Conservation (phyloP, 2,797 vertebrate species). For the Bovichtus diacanthus region DNA sequence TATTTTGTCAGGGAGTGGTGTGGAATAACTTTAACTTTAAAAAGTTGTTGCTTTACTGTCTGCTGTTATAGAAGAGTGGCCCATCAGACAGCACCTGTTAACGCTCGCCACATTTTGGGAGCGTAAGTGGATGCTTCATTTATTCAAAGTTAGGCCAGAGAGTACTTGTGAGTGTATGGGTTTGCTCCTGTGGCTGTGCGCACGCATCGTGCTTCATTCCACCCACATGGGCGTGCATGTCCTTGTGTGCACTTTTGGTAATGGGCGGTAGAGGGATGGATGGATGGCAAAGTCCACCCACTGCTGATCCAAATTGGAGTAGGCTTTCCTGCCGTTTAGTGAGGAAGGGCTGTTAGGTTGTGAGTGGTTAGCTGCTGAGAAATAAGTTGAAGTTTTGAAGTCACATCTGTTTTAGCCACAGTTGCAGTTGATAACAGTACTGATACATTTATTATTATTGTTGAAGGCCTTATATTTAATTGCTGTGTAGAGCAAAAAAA, state of each 20-base stretch:
- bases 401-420: constrained; percentile 5
- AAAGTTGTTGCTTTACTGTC: constrained; percentile 25
- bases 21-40: constrained; percentile 28
- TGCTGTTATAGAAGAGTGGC: constrained; percentile 6
- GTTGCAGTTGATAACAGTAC: background rate
- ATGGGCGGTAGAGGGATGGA: constrained; percentile 24
- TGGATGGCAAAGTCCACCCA: constrained; percentile 59
- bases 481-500: background rate
- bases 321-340: constrained; percentile 18
- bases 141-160: constrained; percentile 56
- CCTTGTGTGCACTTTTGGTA: constrained; percentile 25
- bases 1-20: background rate
- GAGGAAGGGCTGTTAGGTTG: background rate
- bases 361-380: constrained; percentile 11
- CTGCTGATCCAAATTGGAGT: constrained; percentile 19
- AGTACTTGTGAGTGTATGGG: constrained; percentile 26
- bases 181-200: constrained; percentile 44
- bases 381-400: background rate
- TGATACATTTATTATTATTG: background rate
- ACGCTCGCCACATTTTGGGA: background rate
- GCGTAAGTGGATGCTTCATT: constrained; percentile 53
- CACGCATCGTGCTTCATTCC: constrained; percentile 21
- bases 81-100: constrained; percentile 34
- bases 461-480: background rate
- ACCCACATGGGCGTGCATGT: constrained; percentile 57